phyloP scores from a whole-genome alignment of 2,888 invertebrate species.

The Sarcophaga variegata region DNA sequence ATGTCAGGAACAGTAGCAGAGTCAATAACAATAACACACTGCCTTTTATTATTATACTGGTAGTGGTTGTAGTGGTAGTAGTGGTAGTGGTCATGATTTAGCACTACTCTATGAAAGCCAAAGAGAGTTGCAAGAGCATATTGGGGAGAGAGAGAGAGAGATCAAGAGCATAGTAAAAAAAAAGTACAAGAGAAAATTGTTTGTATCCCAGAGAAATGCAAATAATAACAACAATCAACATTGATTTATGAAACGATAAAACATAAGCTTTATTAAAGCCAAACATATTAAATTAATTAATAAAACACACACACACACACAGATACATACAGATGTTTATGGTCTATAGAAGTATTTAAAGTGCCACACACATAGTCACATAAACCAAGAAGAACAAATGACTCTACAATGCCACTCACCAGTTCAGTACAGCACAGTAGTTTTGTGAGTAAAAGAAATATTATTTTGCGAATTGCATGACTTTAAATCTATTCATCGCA shows the following conservation, averaged over 20 bases:
- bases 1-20: constrained; percentile 8
- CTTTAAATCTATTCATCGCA: no score
- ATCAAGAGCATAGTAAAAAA: not conserved
- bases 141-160: no score
- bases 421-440: no score
- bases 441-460: no score
- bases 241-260: constrained; percentile 52
- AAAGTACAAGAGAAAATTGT: not conserved
- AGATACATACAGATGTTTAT: not conserved
- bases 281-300: constrained; percentile 62
- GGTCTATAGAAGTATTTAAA: no score
- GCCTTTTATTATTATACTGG: not conserved
- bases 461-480: no score
- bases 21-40: not conserved
- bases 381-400: no score
- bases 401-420: no score
- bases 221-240: constrained; percentile 36
- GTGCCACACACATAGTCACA: no score
- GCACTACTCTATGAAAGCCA: not conserved
- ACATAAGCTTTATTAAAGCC: constrained; percentile 53
- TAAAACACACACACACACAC: not conserved
- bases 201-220: not conserved
- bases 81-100: not conserved
- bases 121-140: not conserved
- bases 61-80: not conserved